These are phyloP conservation scores for Cydia pomonella DNA, from an alignment of 1,140 invertebrate species.

Conservation along the genomic window DNA sequence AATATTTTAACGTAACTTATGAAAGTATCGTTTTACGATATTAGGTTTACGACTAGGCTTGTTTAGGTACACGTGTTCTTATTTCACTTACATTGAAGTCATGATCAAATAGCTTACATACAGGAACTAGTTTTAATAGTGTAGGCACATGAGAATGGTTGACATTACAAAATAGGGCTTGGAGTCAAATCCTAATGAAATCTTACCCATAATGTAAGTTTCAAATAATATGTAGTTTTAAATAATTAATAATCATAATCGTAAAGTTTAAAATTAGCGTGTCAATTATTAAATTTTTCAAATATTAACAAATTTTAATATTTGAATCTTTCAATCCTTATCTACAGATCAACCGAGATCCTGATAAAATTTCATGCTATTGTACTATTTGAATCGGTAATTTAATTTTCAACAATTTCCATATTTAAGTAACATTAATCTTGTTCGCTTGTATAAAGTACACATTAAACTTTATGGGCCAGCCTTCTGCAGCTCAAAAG, in stretches of 20 bases:
- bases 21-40: conserved; percentile 1
- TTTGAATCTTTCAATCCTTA: too few species aligned
- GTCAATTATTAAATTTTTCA: too few species aligned
- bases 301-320: too few species aligned
- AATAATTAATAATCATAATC: too few species aligned
- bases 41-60: background rate
- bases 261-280: too few species aligned
- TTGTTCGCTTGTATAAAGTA: background rate
- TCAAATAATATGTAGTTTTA: too few species aligned
- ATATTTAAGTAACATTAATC: background rate
- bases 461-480: conserved; percentile 1
- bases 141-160: background rate
- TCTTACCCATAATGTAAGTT: too few species aligned
- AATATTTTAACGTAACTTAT: conserved; percentile 31
- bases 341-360: background rate
- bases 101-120: background rate
- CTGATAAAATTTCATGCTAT: background rate
- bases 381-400: background rate
- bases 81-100: background rate
- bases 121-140: background rate
- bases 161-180: background rate
- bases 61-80: conserved; percentile 1
- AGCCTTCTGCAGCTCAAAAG: conserved; percentile 3
- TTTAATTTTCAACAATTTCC: background rate
- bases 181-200: too few species aligned